Base-by-base conservation (phyloP, 1,140 invertebrate genomes). In the Ooceraea biroi region DNA sequence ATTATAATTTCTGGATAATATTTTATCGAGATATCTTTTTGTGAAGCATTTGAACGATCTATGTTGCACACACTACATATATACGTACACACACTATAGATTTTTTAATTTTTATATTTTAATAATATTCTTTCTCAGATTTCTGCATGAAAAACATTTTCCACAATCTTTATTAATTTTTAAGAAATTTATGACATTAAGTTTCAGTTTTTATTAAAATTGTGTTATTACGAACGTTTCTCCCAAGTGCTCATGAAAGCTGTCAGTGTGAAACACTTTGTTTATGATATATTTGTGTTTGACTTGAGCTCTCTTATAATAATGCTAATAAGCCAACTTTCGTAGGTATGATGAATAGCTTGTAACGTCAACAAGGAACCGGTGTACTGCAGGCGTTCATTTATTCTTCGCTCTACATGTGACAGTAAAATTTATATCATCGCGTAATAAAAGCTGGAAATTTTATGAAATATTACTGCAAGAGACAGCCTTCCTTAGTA, bases 401-500 rank as follows among this genome's bases (percentile, higher is more conserved):
- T 78, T 80, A 57, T 69, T 71, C 25, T 57, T 57, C 12, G 17
- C 1, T 55, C 30, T 46, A 71, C n/a, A 3, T 8, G 25, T 17
- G 41, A 71, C 50, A 69, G 22, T 69, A 36, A 57, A 71, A 80
- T 80, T 57, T 80, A 71, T 77, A 77, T 66, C 17, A 44, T 14
- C 65, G 46, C 11, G 27, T 57, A 46, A 78, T 27, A 57, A 80
- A 69, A 36, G 2, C 19, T 52, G n/a, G 25, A 46, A 8, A 71
- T 80, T 80, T 58, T 80, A 57, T 80, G n/a, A 69, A 44, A 80
- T 71, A 57, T 71, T 69, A 71, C 14, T 22, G 17, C 57, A 80
- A 80, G 30, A 46, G 44, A 12, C 5, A 57, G 57, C n/a, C 30
- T 8, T 19, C 41, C 19, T 50, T 76, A 17, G 12, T 11, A 3